Conservation (phyloP, 2,888 invertebrate genomes). For the Melanargia galathea region DNA sequence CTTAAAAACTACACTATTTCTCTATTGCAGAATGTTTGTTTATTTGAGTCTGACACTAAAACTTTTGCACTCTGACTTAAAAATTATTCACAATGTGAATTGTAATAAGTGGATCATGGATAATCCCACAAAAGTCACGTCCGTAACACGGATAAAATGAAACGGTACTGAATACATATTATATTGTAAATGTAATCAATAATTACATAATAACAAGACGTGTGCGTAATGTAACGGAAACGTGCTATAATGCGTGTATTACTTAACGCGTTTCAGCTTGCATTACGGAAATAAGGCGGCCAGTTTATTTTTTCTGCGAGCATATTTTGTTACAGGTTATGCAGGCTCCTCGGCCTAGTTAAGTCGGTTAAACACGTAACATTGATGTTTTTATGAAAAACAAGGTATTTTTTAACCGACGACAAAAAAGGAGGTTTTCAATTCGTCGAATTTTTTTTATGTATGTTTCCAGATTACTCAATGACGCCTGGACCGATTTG, state of each 20-base stretch:
- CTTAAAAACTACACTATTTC: too few relatives aligned
- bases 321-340: constrained; percentile 12
- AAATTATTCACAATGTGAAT: constrained; percentile 1
- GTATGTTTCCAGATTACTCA: too few relatives aligned
- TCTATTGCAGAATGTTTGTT: too few relatives aligned
- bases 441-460: too few relatives aligned
- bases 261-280: constrained; percentile 32
- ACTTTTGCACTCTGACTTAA: not conserved
- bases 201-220: constrained; percentile 30
- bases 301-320: constrained; percentile 1
- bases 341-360: constrained; percentile 2
- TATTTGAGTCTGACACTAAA: not conserved
- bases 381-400: too few relatives aligned
- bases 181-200: constrained; percentile 8
- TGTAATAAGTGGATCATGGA: not conserved
- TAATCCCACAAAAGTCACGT: constrained; percentile 17
- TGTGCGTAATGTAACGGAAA: constrained; percentile 32
- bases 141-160: constrained; percentile 21
- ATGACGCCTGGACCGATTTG: too few relatives aligned
- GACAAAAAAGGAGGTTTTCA: too few relatives aligned
- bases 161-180: constrained; percentile 28
- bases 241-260: constrained; percentile 15
- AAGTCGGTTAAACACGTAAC: too few relatives aligned
- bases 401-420: too few relatives aligned
- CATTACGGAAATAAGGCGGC: constrained; percentile 32